A percentile compares a stretch with the other conserved stretches of the same genome.
phyloP scores from a whole-genome alignment of 1,140 invertebrate genomes.

The Apocrypta bakeri region DNA sequence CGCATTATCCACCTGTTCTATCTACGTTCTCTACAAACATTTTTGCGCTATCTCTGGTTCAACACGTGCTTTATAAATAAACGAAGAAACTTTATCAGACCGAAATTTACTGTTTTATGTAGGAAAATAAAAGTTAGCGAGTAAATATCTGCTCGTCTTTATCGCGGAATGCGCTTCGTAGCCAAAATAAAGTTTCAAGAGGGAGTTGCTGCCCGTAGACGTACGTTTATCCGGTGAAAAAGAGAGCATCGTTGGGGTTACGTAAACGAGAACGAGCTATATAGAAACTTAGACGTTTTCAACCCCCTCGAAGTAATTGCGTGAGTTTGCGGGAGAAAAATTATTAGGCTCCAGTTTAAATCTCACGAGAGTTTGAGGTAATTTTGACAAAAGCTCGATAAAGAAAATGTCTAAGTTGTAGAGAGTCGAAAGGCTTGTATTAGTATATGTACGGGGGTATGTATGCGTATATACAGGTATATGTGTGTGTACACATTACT shows the following conservation, averaged over 20 bases:
- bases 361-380: background rate
- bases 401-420: background rate
- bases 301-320: background rate
- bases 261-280: background rate
- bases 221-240: background rate
- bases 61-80: no score
- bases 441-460: no score
- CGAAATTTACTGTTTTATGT: no score
- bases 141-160: background rate
- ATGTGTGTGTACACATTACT: background rate
- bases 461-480: no score
- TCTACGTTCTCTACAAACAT: no score
- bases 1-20: no score
- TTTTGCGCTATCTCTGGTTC: no score
- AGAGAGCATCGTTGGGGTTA: background rate
- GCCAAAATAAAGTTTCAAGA: conserved; percentile 12
- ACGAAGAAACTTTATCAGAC: no score
- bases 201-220: background rate
- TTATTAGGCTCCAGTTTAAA: background rate
- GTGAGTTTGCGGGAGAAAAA: background rate
- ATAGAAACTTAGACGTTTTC: background rate
- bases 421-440: background rate
- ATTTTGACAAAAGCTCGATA: conserved; percentile 7
- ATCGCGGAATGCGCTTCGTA: background rate
- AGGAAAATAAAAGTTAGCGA: background rate